phyloP scores from a whole-genome alignment of 2,113 vertebrate genomes.

The Bucco capensis region DNA sequence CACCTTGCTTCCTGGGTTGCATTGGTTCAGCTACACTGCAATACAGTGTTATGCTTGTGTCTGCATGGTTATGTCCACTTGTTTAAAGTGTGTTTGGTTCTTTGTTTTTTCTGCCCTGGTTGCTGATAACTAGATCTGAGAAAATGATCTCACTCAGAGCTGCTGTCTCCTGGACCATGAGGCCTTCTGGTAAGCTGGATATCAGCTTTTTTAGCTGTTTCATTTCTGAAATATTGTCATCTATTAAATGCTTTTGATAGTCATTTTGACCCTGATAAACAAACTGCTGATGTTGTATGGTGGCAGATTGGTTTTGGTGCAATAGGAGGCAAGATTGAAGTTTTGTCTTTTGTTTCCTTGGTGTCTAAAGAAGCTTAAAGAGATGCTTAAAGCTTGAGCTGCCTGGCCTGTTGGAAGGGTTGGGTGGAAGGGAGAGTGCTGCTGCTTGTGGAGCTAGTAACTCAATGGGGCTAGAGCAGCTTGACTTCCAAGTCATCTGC shows the following conservation, averaged over 20 bases:
- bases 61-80: neutral
- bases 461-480: neutral
- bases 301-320: neutral
- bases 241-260: neutral
- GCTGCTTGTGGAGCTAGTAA: neutral
- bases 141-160: neutral
- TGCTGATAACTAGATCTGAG: neutral
- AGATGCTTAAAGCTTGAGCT: neutral
- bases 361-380: neutral
- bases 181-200: neutral
- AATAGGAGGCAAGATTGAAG: neutral
- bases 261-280: neutral
- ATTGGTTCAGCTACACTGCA: accelerated
- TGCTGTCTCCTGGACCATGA: accelerated
- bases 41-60: neutral
- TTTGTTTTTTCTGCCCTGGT: neutral
- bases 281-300: neutral
- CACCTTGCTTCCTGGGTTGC: neutral
- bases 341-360: neutral
- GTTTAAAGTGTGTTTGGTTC: neutral
- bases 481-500: conserved; percentile 5
- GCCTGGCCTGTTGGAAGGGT: neutral
- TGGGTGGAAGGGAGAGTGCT: neutral
- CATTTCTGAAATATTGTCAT: neutral
- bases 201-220: neutral